Percentiles rank a stretch among this genome's conserved stretches.
Evolutionary conservation across 2,888 invertebrate species (phyloP).

Genomic region (Drosophila prostipennis): DNA sequence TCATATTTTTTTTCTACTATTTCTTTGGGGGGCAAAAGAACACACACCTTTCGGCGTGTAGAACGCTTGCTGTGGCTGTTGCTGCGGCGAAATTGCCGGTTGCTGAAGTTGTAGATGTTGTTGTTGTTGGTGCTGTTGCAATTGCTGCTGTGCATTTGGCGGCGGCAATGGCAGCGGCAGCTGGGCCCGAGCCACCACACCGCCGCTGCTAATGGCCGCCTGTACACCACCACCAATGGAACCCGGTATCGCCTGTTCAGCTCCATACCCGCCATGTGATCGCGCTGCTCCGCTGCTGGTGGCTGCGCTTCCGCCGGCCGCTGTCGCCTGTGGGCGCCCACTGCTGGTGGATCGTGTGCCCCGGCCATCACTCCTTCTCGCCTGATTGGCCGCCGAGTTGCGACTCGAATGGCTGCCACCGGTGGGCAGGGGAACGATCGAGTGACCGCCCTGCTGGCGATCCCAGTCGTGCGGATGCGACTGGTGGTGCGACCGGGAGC

Average conservation of each 20-base stretch:
- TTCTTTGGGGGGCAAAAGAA: slow-evolving; percentile 42
- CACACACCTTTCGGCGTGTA: slow-evolving; percentile 89
- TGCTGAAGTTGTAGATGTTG: slow-evolving; percentile 46
- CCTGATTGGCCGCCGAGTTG: slow-evolving; percentile 84
- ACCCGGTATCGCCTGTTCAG: slow-evolving; percentile 59
- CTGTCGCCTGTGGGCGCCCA: slow-evolving; percentile 61
- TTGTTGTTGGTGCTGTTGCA: slow-evolving; percentile 67
- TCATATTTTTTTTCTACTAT: neutral
- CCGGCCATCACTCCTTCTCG: slow-evolving; percentile 85
- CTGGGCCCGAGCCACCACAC: slow-evolving; percentile 79
- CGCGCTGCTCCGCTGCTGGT: slow-evolving; percentile 48
- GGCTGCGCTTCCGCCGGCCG: slow-evolving; percentile 39
- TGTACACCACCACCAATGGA: slow-evolving; percentile 74
- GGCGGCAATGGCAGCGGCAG: slow-evolving; percentile 81
- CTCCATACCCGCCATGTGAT: slow-evolving; percentile 79
- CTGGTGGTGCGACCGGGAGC: slow-evolving; percentile 67
- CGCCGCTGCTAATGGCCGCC: slow-evolving; percentile 76
- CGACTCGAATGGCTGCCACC: slow-evolving; percentile 77
- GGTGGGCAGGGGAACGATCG: slow-evolving; percentile 79
- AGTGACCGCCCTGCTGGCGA: slow-evolving; percentile 81
- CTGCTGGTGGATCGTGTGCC: slow-evolving; percentile 71
- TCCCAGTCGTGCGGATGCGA: slow-evolving; percentile 83
- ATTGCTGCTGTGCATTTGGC: slow-evolving; percentile 59
- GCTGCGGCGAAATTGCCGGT: slow-evolving; percentile 48
- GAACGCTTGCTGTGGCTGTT: slow-evolving; percentile 86